phyloP scores from a whole-genome alignment of 1,140 invertebrate genomes.

The Leguminivora glycinivorella region DNA sequence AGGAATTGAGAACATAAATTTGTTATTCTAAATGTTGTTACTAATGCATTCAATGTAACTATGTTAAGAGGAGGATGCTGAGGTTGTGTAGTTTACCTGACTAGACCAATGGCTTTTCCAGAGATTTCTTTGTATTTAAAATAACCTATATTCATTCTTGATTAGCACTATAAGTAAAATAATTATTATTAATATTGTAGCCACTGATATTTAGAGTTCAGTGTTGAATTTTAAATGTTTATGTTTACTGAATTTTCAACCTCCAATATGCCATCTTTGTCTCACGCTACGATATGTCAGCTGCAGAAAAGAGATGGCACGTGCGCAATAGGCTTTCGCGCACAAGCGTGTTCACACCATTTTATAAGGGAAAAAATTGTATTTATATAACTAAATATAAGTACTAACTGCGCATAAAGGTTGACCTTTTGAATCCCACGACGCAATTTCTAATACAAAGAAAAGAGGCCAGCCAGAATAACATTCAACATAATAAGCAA shows the following conservation, averaged over 20 bases:
- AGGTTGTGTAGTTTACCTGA: too few relatives aligned
- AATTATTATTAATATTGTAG: not conserved
- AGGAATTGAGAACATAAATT: too few relatives aligned
- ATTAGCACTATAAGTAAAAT: not conserved
- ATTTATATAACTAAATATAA: not conserved
- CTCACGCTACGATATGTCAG: not conserved
- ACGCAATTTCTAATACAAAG: not conserved
- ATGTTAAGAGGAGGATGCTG: too few relatives aligned
- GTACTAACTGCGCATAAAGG: not conserved
- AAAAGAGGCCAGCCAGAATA: not conserved
- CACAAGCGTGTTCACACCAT: not conserved
- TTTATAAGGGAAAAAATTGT: not conserved
- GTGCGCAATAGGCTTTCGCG: conserved; percentile 21
- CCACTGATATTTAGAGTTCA: not conserved
- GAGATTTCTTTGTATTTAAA: not conserved
- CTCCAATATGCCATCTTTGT: not conserved
- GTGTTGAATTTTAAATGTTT: conserved; percentile 3
- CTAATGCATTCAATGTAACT: too few relatives aligned
- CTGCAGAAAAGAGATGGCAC: conserved; percentile 3
- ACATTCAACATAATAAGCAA: conserved; percentile 45
- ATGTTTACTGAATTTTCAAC: not conserved
- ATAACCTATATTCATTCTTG: not conserved
- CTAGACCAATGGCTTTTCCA: not conserved
- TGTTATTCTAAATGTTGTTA: too few relatives aligned
- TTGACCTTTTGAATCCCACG: not conserved